Evolutionary conservation across 2,113 vertebrate genomes (phyloP).

Genomic region (Phrynocephalus versicolor): DNA sequence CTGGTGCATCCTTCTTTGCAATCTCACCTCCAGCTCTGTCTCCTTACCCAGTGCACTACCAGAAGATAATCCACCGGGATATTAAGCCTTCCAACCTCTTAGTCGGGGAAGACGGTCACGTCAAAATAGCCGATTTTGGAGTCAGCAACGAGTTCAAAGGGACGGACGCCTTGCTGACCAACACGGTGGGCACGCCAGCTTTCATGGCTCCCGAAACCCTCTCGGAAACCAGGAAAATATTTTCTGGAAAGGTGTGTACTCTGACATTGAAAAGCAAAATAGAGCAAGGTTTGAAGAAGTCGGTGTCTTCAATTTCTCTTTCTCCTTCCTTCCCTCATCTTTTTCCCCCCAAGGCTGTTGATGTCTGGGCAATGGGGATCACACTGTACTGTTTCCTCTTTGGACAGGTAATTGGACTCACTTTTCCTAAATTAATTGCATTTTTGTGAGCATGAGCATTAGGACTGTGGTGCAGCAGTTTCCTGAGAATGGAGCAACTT

Average conservation of each 20-base stretch:
- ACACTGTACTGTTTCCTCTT: conserved; percentile 95
- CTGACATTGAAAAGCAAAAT: not conserved
- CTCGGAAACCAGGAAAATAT: conserved; percentile 94
- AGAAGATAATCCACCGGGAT: conserved; percentile 97
- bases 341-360: conserved; percentile 83
- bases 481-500: not conserved
- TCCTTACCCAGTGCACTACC: conserved; percentile 88
- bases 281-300: not conserved
- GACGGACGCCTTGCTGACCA: conserved; percentile 90
- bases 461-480: not conserved
- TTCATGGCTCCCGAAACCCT: conserved; percentile 96
- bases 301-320: conserved; percentile 3
- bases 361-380: conserved; percentile 99
- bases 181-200: conserved; percentile 95
- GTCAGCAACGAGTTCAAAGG: conserved; percentile 99
- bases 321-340: not conserved
- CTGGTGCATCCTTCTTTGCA: no score
- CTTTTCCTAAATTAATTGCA: not conserved
- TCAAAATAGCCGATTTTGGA: conserved; percentile 96
- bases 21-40: not conserved
- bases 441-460: not conserved
- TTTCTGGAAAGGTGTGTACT: conserved; percentile 92
- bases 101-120: conserved; percentile 91
- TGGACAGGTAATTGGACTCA: conserved; percentile 83
- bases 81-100: conserved; percentile 97